A percentile compares a stretch with the other conserved stretches of the same genome.
Evolutionary conservation across 1,140 invertebrate genomes (phyloP).

Genomic region (Papilio aristodemus): DNA sequence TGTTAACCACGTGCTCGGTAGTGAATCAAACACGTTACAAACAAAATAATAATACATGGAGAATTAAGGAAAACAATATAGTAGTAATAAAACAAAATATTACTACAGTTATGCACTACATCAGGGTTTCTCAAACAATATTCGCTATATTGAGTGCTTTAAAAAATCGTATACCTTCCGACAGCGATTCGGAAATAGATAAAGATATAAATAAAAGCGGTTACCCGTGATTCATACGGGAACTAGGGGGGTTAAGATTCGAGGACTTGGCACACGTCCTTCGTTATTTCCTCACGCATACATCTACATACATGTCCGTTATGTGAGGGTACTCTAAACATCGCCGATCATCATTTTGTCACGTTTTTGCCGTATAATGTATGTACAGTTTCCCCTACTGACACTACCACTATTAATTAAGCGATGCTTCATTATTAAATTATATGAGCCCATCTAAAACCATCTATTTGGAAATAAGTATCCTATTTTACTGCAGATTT

Average conservation of each 20-base stretch:
- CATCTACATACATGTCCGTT: conserved; percentile 14
- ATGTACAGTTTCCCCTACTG: background rate
- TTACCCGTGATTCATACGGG: background rate
- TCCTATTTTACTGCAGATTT: too few relatives aligned
- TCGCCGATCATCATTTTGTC: conserved; percentile 12
- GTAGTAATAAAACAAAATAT: too few relatives aligned
- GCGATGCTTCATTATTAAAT: background rate
- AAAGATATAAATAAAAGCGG: background rate
- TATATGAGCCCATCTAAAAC: background rate
- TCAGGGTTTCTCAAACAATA: too few relatives aligned
- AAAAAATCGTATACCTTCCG: background rate
- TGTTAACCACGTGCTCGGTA: conserved; percentile 9
- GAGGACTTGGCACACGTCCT: conserved; percentile 7
- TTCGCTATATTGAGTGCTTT: background rate
- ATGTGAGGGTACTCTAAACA: conserved; percentile 8
- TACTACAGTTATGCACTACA: too few relatives aligned
- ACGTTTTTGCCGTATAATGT: conserved; percentile 1
- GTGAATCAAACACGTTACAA: conserved; percentile 14
- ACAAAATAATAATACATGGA: background rate
- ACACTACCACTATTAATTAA: background rate
- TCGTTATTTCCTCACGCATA: conserved; percentile 9
- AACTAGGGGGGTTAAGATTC: conserved; percentile 13
- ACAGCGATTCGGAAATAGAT: conserved; percentile 2
- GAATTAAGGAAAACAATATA: conserved; percentile 2
- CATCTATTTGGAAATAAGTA: too few relatives aligned